These are phyloP conservation scores for Eubucco bourcierii DNA, from an alignment of 2,113 vertebrate species.

Conservation along the genomic window DNA sequence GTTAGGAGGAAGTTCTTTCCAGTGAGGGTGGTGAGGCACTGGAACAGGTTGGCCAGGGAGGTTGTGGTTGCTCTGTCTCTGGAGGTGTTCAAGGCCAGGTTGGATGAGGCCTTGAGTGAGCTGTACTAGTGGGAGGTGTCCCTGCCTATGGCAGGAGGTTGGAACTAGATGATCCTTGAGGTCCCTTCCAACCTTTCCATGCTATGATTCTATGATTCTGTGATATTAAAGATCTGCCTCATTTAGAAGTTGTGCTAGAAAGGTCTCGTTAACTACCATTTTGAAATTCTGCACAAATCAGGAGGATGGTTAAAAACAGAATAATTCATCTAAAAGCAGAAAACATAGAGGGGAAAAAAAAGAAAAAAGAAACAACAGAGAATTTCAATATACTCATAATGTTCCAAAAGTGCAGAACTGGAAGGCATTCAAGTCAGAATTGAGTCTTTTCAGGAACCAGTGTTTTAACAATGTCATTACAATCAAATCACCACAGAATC, in stretches of 20 bases:
- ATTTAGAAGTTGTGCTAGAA: not conserved
- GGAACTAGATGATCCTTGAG: no score
- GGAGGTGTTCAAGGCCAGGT: no score
- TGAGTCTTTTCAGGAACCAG: not conserved
- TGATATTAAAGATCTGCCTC: not conserved
- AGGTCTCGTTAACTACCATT: not conserved
- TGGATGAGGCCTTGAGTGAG: no score
- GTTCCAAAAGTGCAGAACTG: not conserved
- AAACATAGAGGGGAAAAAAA: not conserved
- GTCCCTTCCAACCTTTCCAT: no score
- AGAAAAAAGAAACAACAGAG: not conserved
- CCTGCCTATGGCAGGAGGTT: no score
- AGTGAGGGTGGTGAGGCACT: no score
- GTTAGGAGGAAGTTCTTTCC: no score
- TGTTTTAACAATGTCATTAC: constrained; percentile 3
- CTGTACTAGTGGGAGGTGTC: no score
- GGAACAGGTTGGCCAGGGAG: no score
- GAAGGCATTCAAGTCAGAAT: not conserved
- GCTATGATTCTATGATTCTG: no score
- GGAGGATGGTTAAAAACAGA: not conserved
- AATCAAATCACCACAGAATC: not conserved
- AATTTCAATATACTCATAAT: not conserved
- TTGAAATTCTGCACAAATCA: not conserved
- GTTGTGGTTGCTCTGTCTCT: no score
- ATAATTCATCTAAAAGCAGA: not conserved